phyloP scores from a whole-genome alignment of 2,888 invertebrate genomes.

The Oegoconia quadripuncta region DNA sequence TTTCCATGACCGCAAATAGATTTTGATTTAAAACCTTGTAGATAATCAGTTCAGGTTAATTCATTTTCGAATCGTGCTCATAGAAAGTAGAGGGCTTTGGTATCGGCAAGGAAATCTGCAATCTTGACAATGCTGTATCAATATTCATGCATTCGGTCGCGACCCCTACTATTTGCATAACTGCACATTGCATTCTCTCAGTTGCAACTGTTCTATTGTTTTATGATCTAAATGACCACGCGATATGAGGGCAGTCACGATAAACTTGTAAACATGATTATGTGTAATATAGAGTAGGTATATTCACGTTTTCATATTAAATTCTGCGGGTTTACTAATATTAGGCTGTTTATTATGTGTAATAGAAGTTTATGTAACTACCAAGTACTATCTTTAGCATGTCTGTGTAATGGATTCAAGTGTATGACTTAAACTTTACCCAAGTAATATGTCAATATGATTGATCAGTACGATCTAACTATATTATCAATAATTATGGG shows the following conservation, averaged over 20 bases:
- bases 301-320: constrained; percentile 40
- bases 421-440: no score
- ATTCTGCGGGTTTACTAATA: constrained; percentile 12
- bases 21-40: constrained; percentile 12
- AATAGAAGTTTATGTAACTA: no score
- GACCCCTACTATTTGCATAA: constrained; percentile 75
- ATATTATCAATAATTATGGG: no score
- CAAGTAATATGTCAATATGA: no score
- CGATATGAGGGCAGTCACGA: constrained; percentile 71
- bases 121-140: constrained; percentile 75
- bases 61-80: constrained; percentile 65
- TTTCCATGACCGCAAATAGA: no score
- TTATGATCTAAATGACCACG: constrained; percentile 77
- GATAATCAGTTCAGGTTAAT: constrained; percentile 60
- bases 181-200: constrained; percentile 70
- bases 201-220: constrained; percentile 76
- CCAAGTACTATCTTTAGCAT: no score
- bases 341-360: no score
- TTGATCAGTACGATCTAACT: no score
- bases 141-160: constrained; percentile 77
- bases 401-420: no score
- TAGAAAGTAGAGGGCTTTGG: constrained; percentile 57
- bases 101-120: constrained; percentile 66
- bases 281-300: no score
- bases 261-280: constrained; percentile 61